Evolutionary conservation across 2,797 vertebrate genomes (phyloP).

Genomic region (Tarsius wallacei): DNA sequence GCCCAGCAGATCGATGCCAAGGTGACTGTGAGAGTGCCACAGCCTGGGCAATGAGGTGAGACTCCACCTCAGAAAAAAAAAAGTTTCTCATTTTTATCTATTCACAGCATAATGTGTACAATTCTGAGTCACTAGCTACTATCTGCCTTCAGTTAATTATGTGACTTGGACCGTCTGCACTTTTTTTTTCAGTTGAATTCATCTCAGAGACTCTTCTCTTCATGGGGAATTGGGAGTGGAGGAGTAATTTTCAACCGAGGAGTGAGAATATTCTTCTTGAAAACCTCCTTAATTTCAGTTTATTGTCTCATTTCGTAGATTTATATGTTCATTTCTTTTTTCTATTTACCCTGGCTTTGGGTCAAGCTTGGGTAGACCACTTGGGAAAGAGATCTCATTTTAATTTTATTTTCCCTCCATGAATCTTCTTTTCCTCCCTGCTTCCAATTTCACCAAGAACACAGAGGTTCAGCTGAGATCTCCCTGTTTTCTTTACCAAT

Average conservation of each 20-base stretch:
- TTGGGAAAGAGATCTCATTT: neutral
- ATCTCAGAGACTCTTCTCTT: neutral
- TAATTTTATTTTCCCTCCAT: slow-evolving; percentile 17
- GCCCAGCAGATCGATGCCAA: too few species aligned
- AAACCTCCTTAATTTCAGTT: neutral
- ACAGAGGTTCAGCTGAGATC: neutral
- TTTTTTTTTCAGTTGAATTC: neutral
- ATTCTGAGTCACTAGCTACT: neutral
- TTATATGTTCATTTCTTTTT: neutral
- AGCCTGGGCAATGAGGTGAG: too few species aligned
- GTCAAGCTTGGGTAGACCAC: neutral
- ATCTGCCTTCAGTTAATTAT: neutral
- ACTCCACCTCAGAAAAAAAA: neutral
- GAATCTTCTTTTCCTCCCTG: neutral
- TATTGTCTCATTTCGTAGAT: neutral
- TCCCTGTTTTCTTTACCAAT: neutral
- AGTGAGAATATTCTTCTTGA: neutral
- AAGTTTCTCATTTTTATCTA: neutral
- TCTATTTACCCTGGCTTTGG: neutral
- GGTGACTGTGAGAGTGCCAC: too few species aligned
- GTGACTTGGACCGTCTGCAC: neutral
- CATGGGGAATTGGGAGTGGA: too few species aligned
- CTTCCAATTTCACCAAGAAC: neutral
- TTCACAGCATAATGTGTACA: neutral
- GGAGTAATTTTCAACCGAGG: neutral